Evolutionary conservation across 1,140 invertebrate species (phyloP).

Genomic region (Cotesia typhae): DNA sequence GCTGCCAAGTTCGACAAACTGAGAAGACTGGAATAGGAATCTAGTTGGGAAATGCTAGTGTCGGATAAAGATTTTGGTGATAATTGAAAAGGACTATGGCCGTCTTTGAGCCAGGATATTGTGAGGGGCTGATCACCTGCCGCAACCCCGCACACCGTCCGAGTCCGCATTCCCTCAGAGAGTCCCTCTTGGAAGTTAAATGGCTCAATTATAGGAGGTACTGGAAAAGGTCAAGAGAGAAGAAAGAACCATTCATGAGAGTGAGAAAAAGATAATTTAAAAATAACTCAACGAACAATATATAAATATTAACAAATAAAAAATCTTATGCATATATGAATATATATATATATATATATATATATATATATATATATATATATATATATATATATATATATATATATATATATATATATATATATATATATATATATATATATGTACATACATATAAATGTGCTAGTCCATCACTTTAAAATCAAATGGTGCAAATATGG

Average conservation of each 20-base stretch:
- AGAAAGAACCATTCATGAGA: conserved; percentile 72
- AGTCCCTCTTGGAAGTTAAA: conserved; percentile 84
- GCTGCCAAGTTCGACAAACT: conserved; percentile 80
- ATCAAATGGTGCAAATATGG: neutral
- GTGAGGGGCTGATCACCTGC: conserved; percentile 79
- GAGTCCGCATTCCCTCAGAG: conserved; percentile 84
- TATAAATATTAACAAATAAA: no score
- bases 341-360: conserved; percentile 13
- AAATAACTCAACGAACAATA: conserved; percentile 58
- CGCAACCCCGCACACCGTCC: conserved; percentile 85
- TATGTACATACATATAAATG: no score
- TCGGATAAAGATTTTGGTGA: conserved; percentile 68
- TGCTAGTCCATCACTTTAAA: neutral
- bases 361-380: no score
- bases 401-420: no score
- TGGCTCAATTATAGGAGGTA: conserved; percentile 85
- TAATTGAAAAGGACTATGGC: conserved; percentile 68
- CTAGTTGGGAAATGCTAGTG: conserved; percentile 76
- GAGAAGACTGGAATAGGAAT: conserved; percentile 79
- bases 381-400: no score
- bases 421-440: no score
- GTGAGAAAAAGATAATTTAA: conserved; percentile 67
- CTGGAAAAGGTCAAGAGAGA: conserved; percentile 75
- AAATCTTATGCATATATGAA: conserved; percentile 27
- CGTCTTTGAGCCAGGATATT: conserved; percentile 83